These are phyloP conservation scores for Glareola pratincola DNA, from an alignment of 2,113 vertebrate genomes.

Conservation along the genomic window DNA sequence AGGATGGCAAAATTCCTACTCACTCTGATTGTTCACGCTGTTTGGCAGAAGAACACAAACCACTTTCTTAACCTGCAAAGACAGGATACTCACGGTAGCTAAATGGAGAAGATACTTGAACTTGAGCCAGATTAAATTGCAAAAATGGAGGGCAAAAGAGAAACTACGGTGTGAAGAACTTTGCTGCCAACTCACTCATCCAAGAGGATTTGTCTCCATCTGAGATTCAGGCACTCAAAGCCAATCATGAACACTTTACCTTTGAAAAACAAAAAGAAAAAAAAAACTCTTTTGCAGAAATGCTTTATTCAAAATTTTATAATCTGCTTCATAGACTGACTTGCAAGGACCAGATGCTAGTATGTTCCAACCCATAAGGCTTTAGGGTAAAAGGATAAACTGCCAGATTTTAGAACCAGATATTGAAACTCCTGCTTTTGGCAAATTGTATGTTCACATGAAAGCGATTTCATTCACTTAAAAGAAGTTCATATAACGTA, in stretches of 20 bases:
- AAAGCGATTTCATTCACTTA: neutral
- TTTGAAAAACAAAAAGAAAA: neutral
- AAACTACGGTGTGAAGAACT: neutral
- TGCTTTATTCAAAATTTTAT: neutral
- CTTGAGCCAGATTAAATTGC: constrained; percentile 13
- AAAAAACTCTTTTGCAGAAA: neutral
- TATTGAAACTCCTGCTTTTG: neutral
- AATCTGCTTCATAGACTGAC: neutral
- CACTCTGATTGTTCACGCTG: neutral
- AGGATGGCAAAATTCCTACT: neutral
- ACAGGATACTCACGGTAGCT: constrained; percentile 3
- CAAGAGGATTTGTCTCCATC: neutral
- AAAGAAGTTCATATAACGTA: neutral
- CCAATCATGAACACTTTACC: neutral
- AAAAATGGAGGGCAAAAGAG: constrained; percentile 32
- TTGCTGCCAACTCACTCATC: neutral
- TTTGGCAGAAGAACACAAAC: constrained; percentile 52
- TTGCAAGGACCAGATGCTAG: neutral
- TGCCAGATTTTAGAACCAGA: neutral
- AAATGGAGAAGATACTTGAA: constrained; percentile 38
- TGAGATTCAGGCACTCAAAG: neutral
- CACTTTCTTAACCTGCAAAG: constrained; percentile 39
- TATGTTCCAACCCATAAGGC: neutral
- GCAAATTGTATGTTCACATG: neutral
- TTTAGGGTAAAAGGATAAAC: neutral